phyloP scores from a whole-genome alignment of 2,888 invertebrate species.

The Zootermopsis nevadensis region DNA sequence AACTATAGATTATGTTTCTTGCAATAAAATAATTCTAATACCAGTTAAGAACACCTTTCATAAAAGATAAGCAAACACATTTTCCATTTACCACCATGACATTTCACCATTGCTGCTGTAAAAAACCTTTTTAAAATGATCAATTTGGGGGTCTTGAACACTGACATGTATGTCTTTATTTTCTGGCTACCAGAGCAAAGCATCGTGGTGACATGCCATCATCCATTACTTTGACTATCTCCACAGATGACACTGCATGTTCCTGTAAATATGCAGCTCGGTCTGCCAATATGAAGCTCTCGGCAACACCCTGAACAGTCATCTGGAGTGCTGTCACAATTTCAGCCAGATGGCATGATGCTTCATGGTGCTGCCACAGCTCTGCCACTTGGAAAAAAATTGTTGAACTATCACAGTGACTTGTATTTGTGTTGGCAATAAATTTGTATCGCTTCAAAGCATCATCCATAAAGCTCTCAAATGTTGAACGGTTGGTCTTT shows the following conservation, averaged over 20 bases:
- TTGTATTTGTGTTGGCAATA: slow-evolving; percentile 48
- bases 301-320: slow-evolving; percentile 67
- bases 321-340: slow-evolving; percentile 66
- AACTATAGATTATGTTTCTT: too few species aligned
- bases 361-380: slow-evolving; percentile 59
- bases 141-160: background rate
- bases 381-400: slow-evolving; percentile 55
- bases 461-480: slow-evolving; percentile 51
- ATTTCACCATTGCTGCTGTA: too few species aligned
- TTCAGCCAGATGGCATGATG: slow-evolving; percentile 61
- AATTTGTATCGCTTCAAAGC: slow-evolving; percentile 48
- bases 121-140: too few species aligned
- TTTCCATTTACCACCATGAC: too few species aligned
- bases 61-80: too few species aligned
- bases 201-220: slow-evolving; percentile 75
- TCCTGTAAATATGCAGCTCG: slow-evolving; percentile 65
- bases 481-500: slow-evolving; percentile 41
- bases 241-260: slow-evolving; percentile 62
- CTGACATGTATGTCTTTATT: slow-evolving; percentile 57
- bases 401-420: slow-evolving; percentile 56
- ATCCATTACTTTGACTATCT: slow-evolving; percentile 70
- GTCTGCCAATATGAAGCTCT: slow-evolving; percentile 68
- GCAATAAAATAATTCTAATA: too few species aligned
- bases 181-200: slow-evolving; percentile 70
- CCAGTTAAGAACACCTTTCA: too few species aligned